Base-by-base conservation (phyloP, 2,113 vertebrate species). In the Myotis yumanensis region DNA sequence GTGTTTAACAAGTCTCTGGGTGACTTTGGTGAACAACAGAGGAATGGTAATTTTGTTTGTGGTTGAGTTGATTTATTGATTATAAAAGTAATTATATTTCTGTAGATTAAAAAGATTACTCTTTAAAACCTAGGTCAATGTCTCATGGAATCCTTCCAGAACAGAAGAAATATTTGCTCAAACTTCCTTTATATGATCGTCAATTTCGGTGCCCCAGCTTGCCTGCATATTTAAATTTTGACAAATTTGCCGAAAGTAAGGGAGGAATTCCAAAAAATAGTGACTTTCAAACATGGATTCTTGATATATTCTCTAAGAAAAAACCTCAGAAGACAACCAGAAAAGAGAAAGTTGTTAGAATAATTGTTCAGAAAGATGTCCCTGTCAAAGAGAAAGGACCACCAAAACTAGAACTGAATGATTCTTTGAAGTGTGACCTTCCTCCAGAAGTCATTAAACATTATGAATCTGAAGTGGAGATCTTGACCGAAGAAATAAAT, bases 141-240 rank as follows among this genome's bases (percentile, higher is more conserved):
- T 98, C 97, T 97, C 85, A 97, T 4, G 97, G 94, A 89, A 86
- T 90, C 46, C 96, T 98, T 96, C 83, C 80, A 94, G 54, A n/a
- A 96, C 18, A 97, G 30, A 83, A 87, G 64, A 97, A 97, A 90
- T 93, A 81, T 80, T 86, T 64, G 28, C 95, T 97, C 54, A 95
- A 66, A 62, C 1, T 97, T 83, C 95, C 98, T 93, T 25, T 94
- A 54, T 91, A 93, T 86, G 72, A 94, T 73, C 90, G 57, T 82
- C 69, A 30, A 43, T 86, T 82, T 82, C 96, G 82, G 68, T 97
- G 95, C 62, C 90, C 90, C 52, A 98, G 98, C 28, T 94, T 98
- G 1, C 98, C 98, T 64, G 46, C 9, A 11, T 14, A 66, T 16
- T 96, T 98, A 96, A 91, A 98, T 97, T 99, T 98, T 97, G 94